A percentile compares a stretch with the other conserved stretches of the same genome.
Conservation (phyloP, 2,888 invertebrate species). For the Poecilobothrus nobilitatus region DNA sequence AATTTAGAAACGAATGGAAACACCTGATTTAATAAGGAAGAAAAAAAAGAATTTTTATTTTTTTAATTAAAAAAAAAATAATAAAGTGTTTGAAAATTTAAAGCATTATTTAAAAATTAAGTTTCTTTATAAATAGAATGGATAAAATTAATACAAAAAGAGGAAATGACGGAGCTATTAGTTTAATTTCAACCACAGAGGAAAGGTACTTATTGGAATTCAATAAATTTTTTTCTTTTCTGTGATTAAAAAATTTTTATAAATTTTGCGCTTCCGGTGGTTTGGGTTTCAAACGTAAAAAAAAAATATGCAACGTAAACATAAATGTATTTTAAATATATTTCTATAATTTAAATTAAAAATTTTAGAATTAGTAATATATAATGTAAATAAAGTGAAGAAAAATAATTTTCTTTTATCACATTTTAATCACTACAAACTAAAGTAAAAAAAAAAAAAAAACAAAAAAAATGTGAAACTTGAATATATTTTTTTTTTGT, state of each 20-base stretch:
- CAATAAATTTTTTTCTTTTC: background rate
- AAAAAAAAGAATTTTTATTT: background rate
- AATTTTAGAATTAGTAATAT: too few species aligned
- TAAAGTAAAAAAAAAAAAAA: too few species aligned
- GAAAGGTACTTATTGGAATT: background rate
- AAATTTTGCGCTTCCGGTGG: background rate
- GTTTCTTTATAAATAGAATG: background rate
- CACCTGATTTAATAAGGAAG: background rate
- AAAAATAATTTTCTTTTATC: too few species aligned
- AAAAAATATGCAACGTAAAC: background rate
- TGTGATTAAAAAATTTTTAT: too few species aligned
- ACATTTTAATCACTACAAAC: too few species aligned
- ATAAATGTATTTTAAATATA: background rate
- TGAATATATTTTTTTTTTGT: too few species aligned
- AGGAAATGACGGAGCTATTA: background rate
- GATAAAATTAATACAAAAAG: background rate
- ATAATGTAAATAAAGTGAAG: too few species aligned
- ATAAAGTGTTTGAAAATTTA: background rate
- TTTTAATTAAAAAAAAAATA: background rate
- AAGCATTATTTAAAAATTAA: background rate
- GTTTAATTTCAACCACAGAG: background rate
- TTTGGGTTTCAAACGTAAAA: background rate
- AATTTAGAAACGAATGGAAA: background rate
- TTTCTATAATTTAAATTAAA: too few species aligned
- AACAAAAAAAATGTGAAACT: too few species aligned